Base-by-base conservation (phyloP, 1,140 invertebrate genomes). In the Lepidostoma basale region DNA sequence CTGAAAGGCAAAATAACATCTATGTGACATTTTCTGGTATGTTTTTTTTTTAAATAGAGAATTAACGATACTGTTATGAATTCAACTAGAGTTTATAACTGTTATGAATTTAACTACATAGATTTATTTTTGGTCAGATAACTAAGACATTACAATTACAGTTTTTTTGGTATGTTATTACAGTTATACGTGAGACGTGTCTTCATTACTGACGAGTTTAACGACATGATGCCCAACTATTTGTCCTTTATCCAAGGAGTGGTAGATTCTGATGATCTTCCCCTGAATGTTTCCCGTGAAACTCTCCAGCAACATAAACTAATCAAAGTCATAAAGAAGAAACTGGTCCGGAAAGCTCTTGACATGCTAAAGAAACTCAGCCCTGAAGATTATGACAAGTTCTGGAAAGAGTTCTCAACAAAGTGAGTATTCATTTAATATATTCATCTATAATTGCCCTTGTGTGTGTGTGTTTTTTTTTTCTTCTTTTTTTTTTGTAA, bases 391-490 rank as follows among this genome's bases (percentile, higher is more conserved):
- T 98, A 95, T 77, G 88, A 93, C 2, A 90, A 91, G 73, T 99
- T 99, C 88, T 99, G 97, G 97, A 98, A 98, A 77, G 98, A 99
- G 81, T 99, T 96, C 83, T 97, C 96, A 40, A 99, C 97, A 45
- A 99, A 98, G 88, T 91, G 78, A 85, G 87, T 85, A 3, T n/a
- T 5, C 25, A 6, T 33, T 33, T 33, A 33, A 33, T 33, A n/a
- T n/a, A n/a, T n/a, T n/a, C n/a, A n/a, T n/a, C n/a, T n/a, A n/a
- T n/a, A n/a, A n/a, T n/a, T n/a, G n/a, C n/a, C n/a, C n/a, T n/a
- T n/a, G n/a, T n/a, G n/a, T n/a, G n/a, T n/a, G n/a, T n/a, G n/a
- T n/a, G n/a, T n/a, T n/a, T n/a, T n/a, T n/a, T n/a, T n/a, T n/a
- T n/a, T n/a, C n/a, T n/a, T n/a, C n/a, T n/a, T n/a, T n/a, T n/a